Conservation (phyloP, 2,888 invertebrate species). For the Agrotis puta region DNA sequence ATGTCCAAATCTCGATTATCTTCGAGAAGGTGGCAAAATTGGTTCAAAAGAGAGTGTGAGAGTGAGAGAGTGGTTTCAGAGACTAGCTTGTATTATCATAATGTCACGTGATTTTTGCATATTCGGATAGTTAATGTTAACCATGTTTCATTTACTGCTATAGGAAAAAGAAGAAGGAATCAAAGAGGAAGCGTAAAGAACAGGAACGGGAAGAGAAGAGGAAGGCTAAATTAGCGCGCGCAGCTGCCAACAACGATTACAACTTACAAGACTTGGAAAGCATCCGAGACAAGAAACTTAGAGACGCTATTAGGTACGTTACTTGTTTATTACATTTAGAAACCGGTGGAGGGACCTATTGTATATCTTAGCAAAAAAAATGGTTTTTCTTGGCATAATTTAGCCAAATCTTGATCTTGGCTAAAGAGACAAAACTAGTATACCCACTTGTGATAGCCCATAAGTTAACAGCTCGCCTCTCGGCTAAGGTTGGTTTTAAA, state of each 20-base stretch:
- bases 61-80: too few species aligned
- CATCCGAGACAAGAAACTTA: slow-evolving; percentile 92
- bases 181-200: slow-evolving; percentile 93
- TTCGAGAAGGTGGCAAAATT: too few species aligned
- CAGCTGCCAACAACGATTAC: slow-evolving; percentile 90
- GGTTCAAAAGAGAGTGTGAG: too few species aligned
- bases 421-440: neutral
- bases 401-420: too few species aligned
- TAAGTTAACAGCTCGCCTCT: too few species aligned
- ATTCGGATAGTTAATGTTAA: neutral
- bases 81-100: too few species aligned
- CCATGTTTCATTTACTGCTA: neutral
- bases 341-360: neutral
- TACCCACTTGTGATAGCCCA: too few species aligned
- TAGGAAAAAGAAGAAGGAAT: slow-evolving; percentile 93
- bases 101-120: too few species aligned
- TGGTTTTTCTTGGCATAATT: too few species aligned
- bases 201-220: slow-evolving; percentile 93
- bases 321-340: neutral
- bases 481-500: too few species aligned
- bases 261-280: slow-evolving; percentile 92
- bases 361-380: too few species aligned
- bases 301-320: slow-evolving; percentile 92
- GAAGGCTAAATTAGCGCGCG: slow-evolving; percentile 92
- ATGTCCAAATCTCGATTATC: too few species aligned